Evolutionary conservation across 64 coral and sea anemone species (phyloP), one percentile per base, ranked within the genome.

Genomic region (Porites australiensis): DNA sequence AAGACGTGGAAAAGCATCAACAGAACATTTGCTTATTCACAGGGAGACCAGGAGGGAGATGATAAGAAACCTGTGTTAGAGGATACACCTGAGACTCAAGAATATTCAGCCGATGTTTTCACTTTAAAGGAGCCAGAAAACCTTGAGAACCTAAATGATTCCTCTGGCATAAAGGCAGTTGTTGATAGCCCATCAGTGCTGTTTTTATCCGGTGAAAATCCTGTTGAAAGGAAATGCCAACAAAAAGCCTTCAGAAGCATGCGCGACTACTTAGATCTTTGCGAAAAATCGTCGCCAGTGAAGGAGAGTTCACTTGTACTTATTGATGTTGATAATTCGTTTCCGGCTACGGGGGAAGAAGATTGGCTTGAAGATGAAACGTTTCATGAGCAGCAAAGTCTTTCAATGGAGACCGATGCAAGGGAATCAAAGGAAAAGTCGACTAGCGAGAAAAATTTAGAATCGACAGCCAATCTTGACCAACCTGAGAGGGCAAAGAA

Each of bases 1-100:
- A 68, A 84, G 5, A 13, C 81, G 18, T 84, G 61, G 81, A 50
- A 68, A 68, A 18, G 68, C 10, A 84, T 84, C 7, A 16, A 66
- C 62, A 84, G 81, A 84, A 64, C 61, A 21, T 84, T 84, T 21
- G 81, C 61, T 49, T 84, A 84, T 20, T 16, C 81, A 68, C 14
- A 49, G 45, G 73, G 9, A 6, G 81, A 67, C 4, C 59, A 12
- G 10, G 57, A 43, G 6, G 81, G 68, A 50, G 43, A 43, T 37
- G 44, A 15, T 13, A 14, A 14, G 18, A 58, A 18, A 3, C 44
- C 59, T 61, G 37, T 7, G 11, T 7, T 2, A 20, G 59, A 62
- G 19, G 16, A 60, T 47, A 8, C 13, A 9, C 4, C 15, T 19
- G 13, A 2, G 18, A 21, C 19, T 13, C 75, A 55, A 23, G 51